Evolutionary conservation across 2,888 invertebrate genomes (phyloP).

Genomic region (Ceraclea dissimilis): DNA sequence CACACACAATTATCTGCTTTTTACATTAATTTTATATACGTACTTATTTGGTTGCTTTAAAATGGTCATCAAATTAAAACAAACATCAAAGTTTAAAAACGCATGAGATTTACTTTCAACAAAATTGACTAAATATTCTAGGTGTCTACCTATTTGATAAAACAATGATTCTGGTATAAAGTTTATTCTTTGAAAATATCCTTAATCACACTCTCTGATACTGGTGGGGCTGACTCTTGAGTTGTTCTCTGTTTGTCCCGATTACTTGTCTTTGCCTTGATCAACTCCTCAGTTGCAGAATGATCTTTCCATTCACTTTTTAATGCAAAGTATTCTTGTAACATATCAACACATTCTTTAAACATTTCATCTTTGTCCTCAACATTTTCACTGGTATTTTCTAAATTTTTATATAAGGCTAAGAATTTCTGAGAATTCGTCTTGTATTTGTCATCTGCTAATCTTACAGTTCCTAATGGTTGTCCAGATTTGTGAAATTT

Average conservation of each 20-base stretch:
- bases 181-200: slow-evolving; percentile 34
- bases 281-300: neutral
- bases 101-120: too few relatives aligned
- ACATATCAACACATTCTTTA: slow-evolving; percentile 33
- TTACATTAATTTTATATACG: too few relatives aligned
- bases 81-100: too few relatives aligned
- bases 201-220: slow-evolving; percentile 28
- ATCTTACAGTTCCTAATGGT: slow-evolving; percentile 47
- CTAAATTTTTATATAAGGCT: slow-evolving; percentile 51
- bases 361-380: slow-evolving; percentile 48
- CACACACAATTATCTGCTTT: too few relatives aligned
- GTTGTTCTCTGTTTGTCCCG: neutral
- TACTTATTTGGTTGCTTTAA: too few relatives aligned
- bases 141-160: too few relatives aligned
- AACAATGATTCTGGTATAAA: neutral
- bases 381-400: slow-evolving; percentile 33
- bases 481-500: slow-evolving; percentile 57
- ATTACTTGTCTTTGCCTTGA: neutral
- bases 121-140: too few relatives aligned
- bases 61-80: too few relatives aligned
- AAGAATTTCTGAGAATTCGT: slow-evolving; percentile 55
- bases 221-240: neutral
- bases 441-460: slow-evolving; percentile 45
- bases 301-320: slow-evolving; percentile 3
- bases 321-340: slow-evolving; percentile 8